Evolutionary conservation across 2,888 invertebrate species (phyloP).

Genomic region (Epistrophella euchroma): DNA sequence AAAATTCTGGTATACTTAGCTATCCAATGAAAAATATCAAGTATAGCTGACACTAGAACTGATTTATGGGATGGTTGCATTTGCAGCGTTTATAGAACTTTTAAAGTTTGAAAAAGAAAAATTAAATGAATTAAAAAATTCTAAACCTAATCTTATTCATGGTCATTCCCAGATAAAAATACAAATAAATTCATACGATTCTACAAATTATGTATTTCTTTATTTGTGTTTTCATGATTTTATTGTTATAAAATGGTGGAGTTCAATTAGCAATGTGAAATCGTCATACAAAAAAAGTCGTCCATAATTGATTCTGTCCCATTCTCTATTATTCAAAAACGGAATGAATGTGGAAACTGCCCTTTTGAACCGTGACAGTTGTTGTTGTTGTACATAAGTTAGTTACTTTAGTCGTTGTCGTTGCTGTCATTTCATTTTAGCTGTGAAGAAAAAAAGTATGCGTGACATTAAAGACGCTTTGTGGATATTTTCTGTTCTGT

Average conservation of each 20-base stretch:
- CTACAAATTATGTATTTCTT: background rate
- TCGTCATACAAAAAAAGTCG: constrained; percentile 6
- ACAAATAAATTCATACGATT: background rate
- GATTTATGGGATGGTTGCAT: too few relatives aligned
- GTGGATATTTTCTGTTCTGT: constrained; percentile 1
- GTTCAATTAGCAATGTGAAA: constrained; percentile 18
- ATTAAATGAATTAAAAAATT: background rate
- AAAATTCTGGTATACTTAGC: too few relatives aligned
- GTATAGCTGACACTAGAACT: too few relatives aligned
- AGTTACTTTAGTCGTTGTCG: background rate
- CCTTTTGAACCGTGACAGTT: constrained; percentile 67
- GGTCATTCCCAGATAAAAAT: background rate
- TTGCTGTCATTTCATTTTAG: constrained; percentile 7
- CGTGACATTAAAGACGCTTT: background rate
- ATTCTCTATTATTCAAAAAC: constrained; percentile 7
- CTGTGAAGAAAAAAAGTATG: background rate
- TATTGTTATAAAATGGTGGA: constrained; percentile 1
- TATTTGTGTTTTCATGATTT: background rate
- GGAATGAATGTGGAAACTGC: constrained; percentile 53
- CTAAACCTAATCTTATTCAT: background rate
- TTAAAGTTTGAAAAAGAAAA: too few relatives aligned
- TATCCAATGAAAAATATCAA: too few relatives aligned
- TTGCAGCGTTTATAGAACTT: too few relatives aligned
- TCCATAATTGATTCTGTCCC: background rate
- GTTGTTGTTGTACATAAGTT: background rate